Conservation (phyloP, 2,888 invertebrate species). For the Drosophila nigricruria region DNA sequence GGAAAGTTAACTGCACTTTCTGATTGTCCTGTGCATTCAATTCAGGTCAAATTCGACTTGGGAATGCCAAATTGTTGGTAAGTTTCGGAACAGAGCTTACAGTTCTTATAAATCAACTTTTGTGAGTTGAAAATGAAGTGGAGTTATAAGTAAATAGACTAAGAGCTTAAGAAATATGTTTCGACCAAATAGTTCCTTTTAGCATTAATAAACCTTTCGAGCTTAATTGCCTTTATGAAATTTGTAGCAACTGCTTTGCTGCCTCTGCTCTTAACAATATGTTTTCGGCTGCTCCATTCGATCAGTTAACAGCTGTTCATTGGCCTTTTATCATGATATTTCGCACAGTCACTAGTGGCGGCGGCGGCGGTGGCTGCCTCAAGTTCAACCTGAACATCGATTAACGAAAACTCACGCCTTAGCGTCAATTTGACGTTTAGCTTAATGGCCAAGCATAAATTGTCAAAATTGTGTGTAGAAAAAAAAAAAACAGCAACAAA, state of each 20-base stretch:
- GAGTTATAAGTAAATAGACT: background rate
- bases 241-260: background rate
- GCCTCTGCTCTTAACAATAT: background rate
- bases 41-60: slow-evolving; percentile 45
- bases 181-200: background rate
- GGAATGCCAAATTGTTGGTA: slow-evolving; percentile 33
- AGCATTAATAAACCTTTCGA: background rate
- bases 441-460: slow-evolving; percentile 76
- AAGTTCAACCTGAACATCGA: slow-evolving; percentile 58
- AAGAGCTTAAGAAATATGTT: background rate
- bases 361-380: slow-evolving; percentile 22
- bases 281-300: background rate
- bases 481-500: slow-evolving; percentile 15
- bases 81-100: background rate
- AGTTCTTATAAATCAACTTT: background rate
- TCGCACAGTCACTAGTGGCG: slow-evolving; percentile 40
- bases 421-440: slow-evolving; percentile 73
- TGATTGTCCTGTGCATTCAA: slow-evolving; percentile 51
- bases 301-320: slow-evolving; percentile 43
- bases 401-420: slow-evolving; percentile 71
- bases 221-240: slow-evolving; percentile 6
- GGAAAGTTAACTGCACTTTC: slow-evolving; percentile 51
- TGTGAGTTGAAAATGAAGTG: background rate
- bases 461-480: slow-evolving; percentile 50
- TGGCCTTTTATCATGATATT: slow-evolving; percentile 44